Percentiles rank a stretch among this genome's conserved stretches.
Evolutionary conservation across 2,888 invertebrate genomes (phyloP).

Genomic region (Drosophila lutescens): DNA sequence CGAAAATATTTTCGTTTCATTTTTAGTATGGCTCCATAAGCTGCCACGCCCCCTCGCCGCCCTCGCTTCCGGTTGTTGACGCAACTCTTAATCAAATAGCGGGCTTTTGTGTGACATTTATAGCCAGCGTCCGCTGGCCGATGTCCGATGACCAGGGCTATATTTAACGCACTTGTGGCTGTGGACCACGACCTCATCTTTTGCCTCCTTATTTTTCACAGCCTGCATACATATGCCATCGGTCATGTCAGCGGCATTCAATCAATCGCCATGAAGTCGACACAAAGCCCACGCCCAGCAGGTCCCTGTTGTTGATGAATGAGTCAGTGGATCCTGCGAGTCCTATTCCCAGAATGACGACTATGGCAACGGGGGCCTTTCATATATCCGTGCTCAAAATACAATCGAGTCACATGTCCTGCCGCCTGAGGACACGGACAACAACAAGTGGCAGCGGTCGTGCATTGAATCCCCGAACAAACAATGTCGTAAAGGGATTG

Average conservation of each 20-base stretch:
- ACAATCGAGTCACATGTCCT: conserved; percentile 58
- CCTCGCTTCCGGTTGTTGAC: conserved; percentile 59
- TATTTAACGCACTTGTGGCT: conserved; percentile 53
- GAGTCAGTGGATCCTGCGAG: conserved; percentile 19
- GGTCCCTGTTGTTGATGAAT: conserved; percentile 43
- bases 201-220: not conserved
- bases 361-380: conserved; percentile 17
- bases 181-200: conserved; percentile 11
- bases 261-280: conserved; percentile 54
- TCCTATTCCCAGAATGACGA: conserved; percentile 19
- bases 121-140: conserved; percentile 31
- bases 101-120: conserved; percentile 56
- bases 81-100: conserved; percentile 65
- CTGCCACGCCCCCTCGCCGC: not conserved
- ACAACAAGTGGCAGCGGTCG: conserved; percentile 20
- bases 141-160: conserved; percentile 26
- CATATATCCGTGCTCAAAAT: conserved; percentile 19
- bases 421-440: conserved; percentile 50
- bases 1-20: conserved; percentile 71
- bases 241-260: conserved; percentile 59
- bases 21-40: conserved; percentile 40
- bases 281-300: conserved; percentile 36
- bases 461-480: conserved; percentile 4
- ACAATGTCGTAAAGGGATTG: conserved; percentile 14
- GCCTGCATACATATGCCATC: conserved; percentile 35